Conservation (phyloP, 2,797 vertebrate species). For the Malacoctenus gilli region DNA sequence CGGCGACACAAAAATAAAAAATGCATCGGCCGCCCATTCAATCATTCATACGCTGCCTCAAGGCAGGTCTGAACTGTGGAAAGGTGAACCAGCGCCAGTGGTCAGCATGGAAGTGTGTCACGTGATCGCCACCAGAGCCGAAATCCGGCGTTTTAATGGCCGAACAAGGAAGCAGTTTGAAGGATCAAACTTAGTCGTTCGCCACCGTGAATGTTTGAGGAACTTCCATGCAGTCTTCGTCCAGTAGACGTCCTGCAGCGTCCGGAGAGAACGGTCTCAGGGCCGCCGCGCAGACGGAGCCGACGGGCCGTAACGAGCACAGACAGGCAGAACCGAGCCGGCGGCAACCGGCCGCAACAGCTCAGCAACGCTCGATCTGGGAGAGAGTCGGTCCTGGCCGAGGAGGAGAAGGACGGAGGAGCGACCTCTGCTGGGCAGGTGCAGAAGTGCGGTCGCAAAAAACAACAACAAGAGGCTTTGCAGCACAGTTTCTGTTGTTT, state of each 20-base stretch:
- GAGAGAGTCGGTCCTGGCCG: not conserved
- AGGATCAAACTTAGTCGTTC: no score
- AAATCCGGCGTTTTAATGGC: no score
- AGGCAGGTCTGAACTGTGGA: constrained; percentile 18
- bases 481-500: not conserved
- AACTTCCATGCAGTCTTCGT: no score
- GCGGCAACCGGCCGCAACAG: constrained; percentile 2
- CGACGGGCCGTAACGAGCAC: constrained; percentile 7
- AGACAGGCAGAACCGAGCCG: constrained; percentile 21
- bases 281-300: not conserved
- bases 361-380: not conserved
- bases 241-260: no score
- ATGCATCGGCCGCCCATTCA: constrained; percentile 15
- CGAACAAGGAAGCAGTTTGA: no score
- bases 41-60: constrained; percentile 11
- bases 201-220: no score
- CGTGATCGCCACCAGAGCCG: no score
- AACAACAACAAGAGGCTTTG: not conserved
- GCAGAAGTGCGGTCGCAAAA: not conserved
- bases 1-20: constrained; percentile 32
- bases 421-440: constrained; percentile 9
- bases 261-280: constrained; percentile 10
- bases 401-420: not conserved
- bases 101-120: no score
- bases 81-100: constrained; percentile 13